These are phyloP conservation scores for Gisinianus flammeolus DNA, from an alignment of 2,888 invertebrate genomes.

Conservation along the genomic window DNA sequence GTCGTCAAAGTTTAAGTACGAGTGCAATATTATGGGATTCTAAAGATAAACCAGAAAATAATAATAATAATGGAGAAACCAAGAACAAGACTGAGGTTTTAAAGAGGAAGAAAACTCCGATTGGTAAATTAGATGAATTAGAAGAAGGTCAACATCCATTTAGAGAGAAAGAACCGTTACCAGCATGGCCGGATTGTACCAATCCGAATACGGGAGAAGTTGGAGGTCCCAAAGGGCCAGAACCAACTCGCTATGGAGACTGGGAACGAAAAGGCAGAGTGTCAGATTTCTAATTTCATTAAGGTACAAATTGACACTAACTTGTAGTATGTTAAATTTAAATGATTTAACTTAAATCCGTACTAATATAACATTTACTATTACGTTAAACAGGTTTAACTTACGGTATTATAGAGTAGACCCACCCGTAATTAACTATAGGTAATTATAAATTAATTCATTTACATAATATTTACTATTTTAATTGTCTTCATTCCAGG, in stretches of 20 bases:
- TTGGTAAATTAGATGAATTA: conserved; percentile 76
- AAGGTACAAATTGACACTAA: background rate
- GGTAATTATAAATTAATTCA: no score
- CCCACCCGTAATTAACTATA: no score
- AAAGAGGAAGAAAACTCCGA: conserved; percentile 13
- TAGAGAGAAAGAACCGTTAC: conserved; percentile 81
- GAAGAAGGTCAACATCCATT: conserved; percentile 72
- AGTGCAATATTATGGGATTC: background rate
- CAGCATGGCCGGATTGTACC: conserved; percentile 81
- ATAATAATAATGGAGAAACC: background rate
- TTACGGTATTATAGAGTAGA: no score
- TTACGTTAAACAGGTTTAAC: no score
- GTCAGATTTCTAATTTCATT: conserved; percentile 78
- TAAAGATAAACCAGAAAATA: background rate
- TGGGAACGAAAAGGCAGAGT: conserved; percentile 99
- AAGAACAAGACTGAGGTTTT: conserved; percentile 12
- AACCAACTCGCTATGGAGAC: conserved; percentile 98
- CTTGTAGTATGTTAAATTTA: no score
- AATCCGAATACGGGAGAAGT: conserved; percentile 95
- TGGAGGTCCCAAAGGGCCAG: conserved; percentile 94
- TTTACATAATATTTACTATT: no score
- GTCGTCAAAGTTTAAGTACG: background rate
- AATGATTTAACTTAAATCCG: no score
- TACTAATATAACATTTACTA: no score
- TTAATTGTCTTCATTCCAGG: no score